Conservation (phyloP, 2,888 invertebrate genomes). For the Nomada fabriciana region DNA sequence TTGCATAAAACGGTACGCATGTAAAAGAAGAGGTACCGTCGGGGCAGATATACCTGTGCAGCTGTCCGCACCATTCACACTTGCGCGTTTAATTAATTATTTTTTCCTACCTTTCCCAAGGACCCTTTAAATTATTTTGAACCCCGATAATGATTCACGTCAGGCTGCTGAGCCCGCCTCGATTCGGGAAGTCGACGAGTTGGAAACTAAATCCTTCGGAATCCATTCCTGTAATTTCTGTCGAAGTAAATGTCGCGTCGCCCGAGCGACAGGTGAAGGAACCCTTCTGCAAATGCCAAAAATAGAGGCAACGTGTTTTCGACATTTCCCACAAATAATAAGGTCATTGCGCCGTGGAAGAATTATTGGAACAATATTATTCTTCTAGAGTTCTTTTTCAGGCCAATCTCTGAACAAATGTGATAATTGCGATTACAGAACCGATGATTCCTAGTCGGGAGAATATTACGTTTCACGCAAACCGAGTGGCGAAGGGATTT, state of each 20-base stretch:
- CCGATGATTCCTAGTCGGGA: constrained; percentile 2
- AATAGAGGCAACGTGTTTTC: background rate
- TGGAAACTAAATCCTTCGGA: constrained; percentile 13
- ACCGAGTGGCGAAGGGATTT: background rate
- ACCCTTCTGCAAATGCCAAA: background rate
- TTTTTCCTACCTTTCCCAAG: too few species aligned
- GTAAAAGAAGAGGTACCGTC: background rate
- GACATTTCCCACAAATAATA: background rate
- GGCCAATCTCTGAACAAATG: constrained; percentile 25
- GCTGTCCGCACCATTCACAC: background rate
- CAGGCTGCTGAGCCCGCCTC: background rate
- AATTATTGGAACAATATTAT: too few species aligned
- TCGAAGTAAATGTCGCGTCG: background rate
- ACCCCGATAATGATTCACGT: background rate
- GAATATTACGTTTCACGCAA: constrained; percentile 5
- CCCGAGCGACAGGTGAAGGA: background rate
- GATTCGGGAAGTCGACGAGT: background rate
- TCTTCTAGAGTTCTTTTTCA: too few species aligned
- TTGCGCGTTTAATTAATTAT: background rate
- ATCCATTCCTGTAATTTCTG: constrained; percentile 41
- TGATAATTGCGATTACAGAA: constrained; percentile 21
- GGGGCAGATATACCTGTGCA: too few species aligned
- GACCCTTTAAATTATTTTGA: background rate
- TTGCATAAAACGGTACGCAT: constrained; percentile 34
- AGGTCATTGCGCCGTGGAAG: too few species aligned